Evolutionary conservation across 2,888 invertebrate genomes (phyloP).

Genomic region (Limnephilus rhombicus): DNA sequence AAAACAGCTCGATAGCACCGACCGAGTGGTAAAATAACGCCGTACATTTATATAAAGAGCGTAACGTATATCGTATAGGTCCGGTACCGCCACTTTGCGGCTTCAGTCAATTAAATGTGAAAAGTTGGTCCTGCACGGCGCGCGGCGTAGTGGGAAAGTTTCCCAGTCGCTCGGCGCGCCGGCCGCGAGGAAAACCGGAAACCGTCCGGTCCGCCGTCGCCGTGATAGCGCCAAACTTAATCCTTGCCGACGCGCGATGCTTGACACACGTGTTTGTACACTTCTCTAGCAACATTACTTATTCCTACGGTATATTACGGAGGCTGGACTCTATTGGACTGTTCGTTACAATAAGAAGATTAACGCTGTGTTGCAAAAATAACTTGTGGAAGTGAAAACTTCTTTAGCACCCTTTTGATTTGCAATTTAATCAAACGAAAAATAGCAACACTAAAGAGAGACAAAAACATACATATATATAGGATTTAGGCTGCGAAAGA

Average conservation of each 20-base stretch:
- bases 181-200: conserved; percentile 25
- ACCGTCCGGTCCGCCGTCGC: conserved; percentile 25
- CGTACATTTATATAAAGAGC: background rate
- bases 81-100: conserved; percentile 49
- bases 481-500: no score
- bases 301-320: no score
- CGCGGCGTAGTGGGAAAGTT: background rate
- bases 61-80: background rate
- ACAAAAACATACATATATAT: no score
- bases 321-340: background rate
- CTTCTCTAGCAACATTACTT: background rate
- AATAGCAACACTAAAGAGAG: no score
- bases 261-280: background rate
- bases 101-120: conserved; percentile 59
- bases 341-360: background rate
- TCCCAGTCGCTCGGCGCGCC: background rate
- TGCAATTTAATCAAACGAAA: no score
- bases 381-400: no score
- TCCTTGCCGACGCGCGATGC: background rate
- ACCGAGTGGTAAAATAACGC: background rate
- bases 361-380: background rate
- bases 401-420: no score
- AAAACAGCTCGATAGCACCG: background rate
- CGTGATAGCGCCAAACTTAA: conserved; percentile 11
- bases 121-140: conserved; percentile 51